Evolutionary conservation across 2,797 vertebrate species (phyloP), one percentile per base, ranked within the genome.

Genomic region (Emydoidea blandingii): DNA sequence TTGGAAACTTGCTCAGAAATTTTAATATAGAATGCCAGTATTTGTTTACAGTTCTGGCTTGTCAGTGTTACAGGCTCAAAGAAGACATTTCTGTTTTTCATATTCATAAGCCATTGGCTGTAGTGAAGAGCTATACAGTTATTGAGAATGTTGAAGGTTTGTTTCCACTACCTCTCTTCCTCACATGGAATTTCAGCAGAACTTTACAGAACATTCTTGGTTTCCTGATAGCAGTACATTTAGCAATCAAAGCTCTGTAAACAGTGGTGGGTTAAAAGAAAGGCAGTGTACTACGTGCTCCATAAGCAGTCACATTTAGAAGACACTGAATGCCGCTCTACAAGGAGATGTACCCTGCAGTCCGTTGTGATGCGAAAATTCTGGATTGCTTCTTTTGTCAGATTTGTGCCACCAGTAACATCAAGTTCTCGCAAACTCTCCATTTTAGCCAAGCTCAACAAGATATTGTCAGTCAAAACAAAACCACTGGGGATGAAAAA

Each of bases 351-450:
- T 21, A 94, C 79, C 76, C 84, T 68, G 90, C 86, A 86, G 5
- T 52, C 37, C 5, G 85, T 91, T 8, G 79, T 74, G 54, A 79
- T 76, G 31, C 53, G 65, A 81, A 91, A 91, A 16, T 85, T 79
- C 2, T 82, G 82, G 85, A 93, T 83, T n/a, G 86, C 86, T 83
- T 91, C 88, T 8, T 83, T 74, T 14, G 86, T 90, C 80, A 91
- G 85, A 34, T 88, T 92, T 59, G 29, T 12, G 27, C 81, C 85
- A 52, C 87, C 81, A 25, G 80, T 29, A 82, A 85, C 8, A 65
- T 85, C 59, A 10, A 94, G 80, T 14, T 92, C 85, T 16, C 8
- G 15, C 54, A 94, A 25, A 54, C 80, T 85, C 79, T 84, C 53
- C 50, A 50, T 25, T 47, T 91, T 83, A 49, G 84, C 81, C 34